Conservation (phyloP, 1,140 invertebrate species). For the Planococcus citri region DNA sequence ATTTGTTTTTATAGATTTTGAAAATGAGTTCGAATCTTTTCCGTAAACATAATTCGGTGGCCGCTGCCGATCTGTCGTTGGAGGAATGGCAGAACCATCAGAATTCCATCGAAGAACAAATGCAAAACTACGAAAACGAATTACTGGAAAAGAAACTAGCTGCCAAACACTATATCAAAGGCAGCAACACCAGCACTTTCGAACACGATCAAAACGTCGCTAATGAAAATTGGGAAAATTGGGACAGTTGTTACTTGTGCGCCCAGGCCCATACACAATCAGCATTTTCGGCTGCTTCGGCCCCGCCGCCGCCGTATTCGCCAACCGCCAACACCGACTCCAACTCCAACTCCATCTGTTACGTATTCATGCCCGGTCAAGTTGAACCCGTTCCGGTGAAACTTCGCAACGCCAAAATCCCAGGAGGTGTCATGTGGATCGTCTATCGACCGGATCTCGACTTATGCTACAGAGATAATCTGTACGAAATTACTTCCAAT, state of each 20-base stretch:
- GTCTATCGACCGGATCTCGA: not conserved
- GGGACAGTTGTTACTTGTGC: not conserved
- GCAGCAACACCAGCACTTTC: not conserved
- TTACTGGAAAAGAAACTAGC: not conserved
- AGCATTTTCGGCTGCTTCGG: too few species aligned
- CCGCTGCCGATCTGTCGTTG: not conserved
- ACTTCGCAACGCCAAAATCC: slow-evolving; percentile 6
- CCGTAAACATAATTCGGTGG: not conserved
- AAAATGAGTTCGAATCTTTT: not conserved
- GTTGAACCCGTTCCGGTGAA: not conserved
- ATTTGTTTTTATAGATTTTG: not conserved
- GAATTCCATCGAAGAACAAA: not conserved
- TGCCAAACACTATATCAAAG: not conserved
- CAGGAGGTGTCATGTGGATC: slow-evolving; percentile 15
- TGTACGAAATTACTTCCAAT: not conserved
- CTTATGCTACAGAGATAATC: not conserved
- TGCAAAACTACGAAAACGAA: slow-evolving; percentile 3
- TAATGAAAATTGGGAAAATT: slow-evolving; percentile 16
- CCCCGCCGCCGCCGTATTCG: not conserved
- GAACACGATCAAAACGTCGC: not conserved
- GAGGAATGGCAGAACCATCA: not conserved
- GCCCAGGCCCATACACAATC: not conserved
- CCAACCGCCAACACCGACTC: too few species aligned
- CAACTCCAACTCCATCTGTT: not conserved
- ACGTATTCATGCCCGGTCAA: slow-evolving; percentile 9